Base-by-base conservation (phyloP, 2,113 vertebrate genomes). In the Vanacampus margaritifer region DNA sequence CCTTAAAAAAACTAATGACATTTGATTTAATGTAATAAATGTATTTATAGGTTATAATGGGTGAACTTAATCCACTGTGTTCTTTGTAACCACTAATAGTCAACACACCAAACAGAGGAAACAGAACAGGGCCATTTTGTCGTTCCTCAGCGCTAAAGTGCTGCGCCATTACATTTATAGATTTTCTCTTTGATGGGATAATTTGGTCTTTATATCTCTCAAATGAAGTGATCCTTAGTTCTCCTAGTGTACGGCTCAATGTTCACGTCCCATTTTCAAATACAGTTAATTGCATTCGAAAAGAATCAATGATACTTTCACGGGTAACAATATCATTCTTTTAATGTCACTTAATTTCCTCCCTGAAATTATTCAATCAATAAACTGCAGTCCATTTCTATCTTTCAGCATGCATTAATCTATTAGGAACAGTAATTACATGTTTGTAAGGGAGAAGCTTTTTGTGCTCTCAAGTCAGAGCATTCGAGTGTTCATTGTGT, bases 121-220 rank as follows among this genome's bases (percentile, higher is more conserved):
- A 82, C 80, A 73, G 79, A 87, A 74, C 84, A 81, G 80, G 63
- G 12, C 72, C 58, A 80, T 79, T 80, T 85, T 88, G 87, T 89
- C 81, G 84, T 78, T 82, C 74, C 79, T 79, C 73, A 74, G 82
- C 71, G 78, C 79, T 64, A 81, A 79, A 81, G 82, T 71, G 59
- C 78, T 46, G 68, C 75, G 80, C 87, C 86, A 88, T 89, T 88
- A 86, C 88, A 89, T 86, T 87, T 90, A 91, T 90, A 90, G 88
- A 91, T 89, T 89, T 90, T 89, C 85, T 76, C 79, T 88, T 88
- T 90, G 87, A 89, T 87, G 88, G 86, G 84, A 89, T 89, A 90
- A 91, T 91, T 90, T 89, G 85, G 84, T 87, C 84, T 90, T 88
- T 89, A 87, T 87, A 90, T 91, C 80, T 73, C 84, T 81, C 82